Conservation (phyloP, 2,888 invertebrate genomes). For the Drosophila quinaria region DNA sequence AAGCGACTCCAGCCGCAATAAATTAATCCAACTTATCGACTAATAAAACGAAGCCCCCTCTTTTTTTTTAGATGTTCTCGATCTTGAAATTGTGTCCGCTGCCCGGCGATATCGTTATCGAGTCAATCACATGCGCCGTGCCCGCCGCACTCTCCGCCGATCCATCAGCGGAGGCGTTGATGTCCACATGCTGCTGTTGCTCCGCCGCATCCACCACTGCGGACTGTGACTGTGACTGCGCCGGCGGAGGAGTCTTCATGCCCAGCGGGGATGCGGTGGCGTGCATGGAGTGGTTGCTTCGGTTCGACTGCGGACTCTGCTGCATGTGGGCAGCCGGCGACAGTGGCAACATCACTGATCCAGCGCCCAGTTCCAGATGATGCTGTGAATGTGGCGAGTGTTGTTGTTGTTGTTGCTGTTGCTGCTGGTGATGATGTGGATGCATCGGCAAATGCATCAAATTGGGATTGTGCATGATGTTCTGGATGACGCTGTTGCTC, state of each 20-base stretch:
- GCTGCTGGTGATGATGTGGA: slow-evolving; percentile 63
- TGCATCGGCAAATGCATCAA: slow-evolving; percentile 81
- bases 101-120: slow-evolving; percentile 84
- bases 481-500: slow-evolving; percentile 78
- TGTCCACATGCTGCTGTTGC: slow-evolving; percentile 55
- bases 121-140: slow-evolving; percentile 83
- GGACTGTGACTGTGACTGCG: slow-evolving; percentile 34
- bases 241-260: slow-evolving; percentile 69
- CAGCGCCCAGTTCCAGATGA: slow-evolving; percentile 62
- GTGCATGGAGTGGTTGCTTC: slow-evolving; percentile 75
- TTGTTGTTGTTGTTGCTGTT: slow-evolving; percentile 67
- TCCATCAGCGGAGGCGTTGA: slow-evolving; percentile 58
- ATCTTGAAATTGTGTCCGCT: slow-evolving; percentile 85
- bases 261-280: slow-evolving; percentile 65
- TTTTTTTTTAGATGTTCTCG: slow-evolving; percentile 83
- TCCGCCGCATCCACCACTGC: slow-evolving; percentile 23
- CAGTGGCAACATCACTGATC: slow-evolving; percentile 65
- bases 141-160: slow-evolving; percentile 51
- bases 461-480: slow-evolving; percentile 84
- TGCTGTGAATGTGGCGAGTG: slow-evolving; percentile 71
- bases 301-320: slow-evolving; percentile 81
- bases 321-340: slow-evolving; percentile 71
- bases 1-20: slow-evolving; percentile 67
- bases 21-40: slow-evolving; percentile 48
- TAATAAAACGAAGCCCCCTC: slow-evolving; percentile 23